phyloP scores from a whole-genome alignment of 2,888 invertebrate genomes.

The Dicyrtomina minuta region DNA sequence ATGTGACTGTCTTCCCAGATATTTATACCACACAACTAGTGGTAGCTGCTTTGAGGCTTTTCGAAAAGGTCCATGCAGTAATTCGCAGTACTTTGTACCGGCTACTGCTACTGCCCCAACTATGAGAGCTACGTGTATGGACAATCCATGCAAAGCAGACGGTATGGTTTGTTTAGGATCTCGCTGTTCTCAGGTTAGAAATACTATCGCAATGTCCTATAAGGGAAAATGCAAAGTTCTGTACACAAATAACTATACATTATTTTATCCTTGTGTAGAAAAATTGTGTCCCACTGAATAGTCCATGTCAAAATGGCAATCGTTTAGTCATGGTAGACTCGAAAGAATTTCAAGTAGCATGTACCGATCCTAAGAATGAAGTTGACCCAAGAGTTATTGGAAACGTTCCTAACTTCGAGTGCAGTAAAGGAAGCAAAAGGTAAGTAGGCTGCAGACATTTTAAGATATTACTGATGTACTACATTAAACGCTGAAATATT shows the following conservation, averaged over 20 bases:
- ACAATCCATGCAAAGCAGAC: conserved; percentile 39
- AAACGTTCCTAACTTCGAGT: conserved; percentile 45
- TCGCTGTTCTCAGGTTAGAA: conserved; percentile 22
- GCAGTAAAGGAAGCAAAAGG: conserved; percentile 48
- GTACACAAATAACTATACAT: background rate
- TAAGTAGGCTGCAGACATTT: too few species aligned
- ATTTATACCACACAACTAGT: conserved; percentile 36
- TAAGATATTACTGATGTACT: background rate
- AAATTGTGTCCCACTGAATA: conserved; percentile 21
- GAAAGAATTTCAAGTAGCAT: conserved; percentile 1
- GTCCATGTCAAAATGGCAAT: conserved; percentile 15
- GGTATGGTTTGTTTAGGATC: conserved; percentile 42
- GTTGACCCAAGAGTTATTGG: conserved; percentile 33
- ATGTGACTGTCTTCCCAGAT: conserved; percentile 42
- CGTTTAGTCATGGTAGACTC: conserved; percentile 7
- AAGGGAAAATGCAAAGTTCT: too few species aligned
- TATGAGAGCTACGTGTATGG: conserved; percentile 37
- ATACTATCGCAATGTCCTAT: too few species aligned
- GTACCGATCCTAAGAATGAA: background rate
- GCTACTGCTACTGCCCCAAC: background rate
- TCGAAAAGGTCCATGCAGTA: conserved; percentile 40
- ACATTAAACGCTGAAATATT: background rate
- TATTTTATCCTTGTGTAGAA: conserved; percentile 9
- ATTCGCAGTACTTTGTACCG: conserved; percentile 28
- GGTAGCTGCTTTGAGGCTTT: conserved; percentile 43